These are phyloP conservation scores for Stegophylla sp. DNA, from an alignment of 2,888 invertebrate genomes.

Conservation along the genomic window DNA sequence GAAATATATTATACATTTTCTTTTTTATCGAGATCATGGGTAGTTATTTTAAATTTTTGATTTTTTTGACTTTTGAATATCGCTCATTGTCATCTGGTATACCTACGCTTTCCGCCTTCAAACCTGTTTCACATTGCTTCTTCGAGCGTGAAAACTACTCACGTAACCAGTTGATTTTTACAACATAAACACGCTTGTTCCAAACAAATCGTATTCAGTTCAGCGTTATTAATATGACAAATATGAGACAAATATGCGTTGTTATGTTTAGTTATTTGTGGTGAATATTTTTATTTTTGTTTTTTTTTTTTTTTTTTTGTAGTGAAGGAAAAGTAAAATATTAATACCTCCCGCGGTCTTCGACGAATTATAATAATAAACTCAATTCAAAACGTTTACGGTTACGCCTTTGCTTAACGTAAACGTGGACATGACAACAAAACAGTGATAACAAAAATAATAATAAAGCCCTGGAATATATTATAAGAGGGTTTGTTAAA, in stretches of 20 bases:
- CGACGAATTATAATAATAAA: neutral
- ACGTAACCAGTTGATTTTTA: slow-evolving; percentile 1
- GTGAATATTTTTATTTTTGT: neutral
- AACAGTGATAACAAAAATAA: slow-evolving; percentile 12
- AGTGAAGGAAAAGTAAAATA: neutral
- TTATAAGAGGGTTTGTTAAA: slow-evolving; percentile 39
- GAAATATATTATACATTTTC: too few relatives aligned
- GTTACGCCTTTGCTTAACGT: neutral
- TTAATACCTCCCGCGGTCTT: neutral
- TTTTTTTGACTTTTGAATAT: too few relatives aligned
- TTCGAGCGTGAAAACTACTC: neutral
- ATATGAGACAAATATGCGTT: neutral
- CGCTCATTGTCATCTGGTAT: too few relatives aligned
- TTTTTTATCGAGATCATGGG: too few relatives aligned
- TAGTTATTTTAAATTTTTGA: too few relatives aligned
- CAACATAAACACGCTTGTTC: neutral
- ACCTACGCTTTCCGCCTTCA: too few relatives aligned
- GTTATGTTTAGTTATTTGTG: neutral
- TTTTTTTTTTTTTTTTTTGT: neutral
- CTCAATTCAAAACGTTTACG: neutral
- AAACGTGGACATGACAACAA: neutral
- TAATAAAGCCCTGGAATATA: slow-evolving; percentile 2
- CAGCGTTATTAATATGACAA: neutral
- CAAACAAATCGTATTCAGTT: neutral
- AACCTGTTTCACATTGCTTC: slow-evolving; percentile 18